phyloP scores from a whole-genome alignment of 2,888 invertebrate species.

The Orchestes rusci region DNA sequence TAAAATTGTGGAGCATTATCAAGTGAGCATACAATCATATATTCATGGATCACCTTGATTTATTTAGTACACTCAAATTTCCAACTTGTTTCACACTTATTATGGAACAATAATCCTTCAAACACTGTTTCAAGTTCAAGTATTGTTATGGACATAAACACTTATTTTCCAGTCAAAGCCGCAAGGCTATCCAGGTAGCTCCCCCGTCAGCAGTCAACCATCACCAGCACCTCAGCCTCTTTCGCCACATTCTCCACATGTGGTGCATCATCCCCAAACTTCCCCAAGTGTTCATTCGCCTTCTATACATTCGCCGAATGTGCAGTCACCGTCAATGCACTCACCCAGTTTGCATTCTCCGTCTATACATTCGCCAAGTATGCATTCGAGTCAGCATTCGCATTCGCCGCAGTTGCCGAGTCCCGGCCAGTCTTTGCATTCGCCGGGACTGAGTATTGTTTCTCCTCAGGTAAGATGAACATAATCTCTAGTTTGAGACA shows the following conservation, averaged over 20 bases:
- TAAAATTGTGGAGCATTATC: slow-evolving; percentile 46
- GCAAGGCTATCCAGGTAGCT: slow-evolving; percentile 40
- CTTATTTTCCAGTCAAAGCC: slow-evolving; percentile 37
- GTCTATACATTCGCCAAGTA: slow-evolving; percentile 8
- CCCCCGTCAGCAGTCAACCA: slow-evolving; percentile 37
- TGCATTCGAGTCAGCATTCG: slow-evolving; percentile 10
- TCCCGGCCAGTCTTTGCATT: slow-evolving; percentile 17
- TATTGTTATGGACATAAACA: too few species aligned
- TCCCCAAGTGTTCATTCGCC: slow-evolving; percentile 26
- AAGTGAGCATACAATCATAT: too few species aligned
- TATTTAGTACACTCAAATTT: too few species aligned
- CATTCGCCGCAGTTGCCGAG: slow-evolving; percentile 22
- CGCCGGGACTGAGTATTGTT: slow-evolving; percentile 14
- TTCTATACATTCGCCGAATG: slow-evolving; percentile 17
- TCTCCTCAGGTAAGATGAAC: slow-evolving; percentile 17
- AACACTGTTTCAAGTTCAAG: too few species aligned
- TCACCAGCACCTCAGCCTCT: slow-evolving; percentile 26
- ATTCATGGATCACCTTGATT: background rate
- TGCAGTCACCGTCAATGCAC: slow-evolving; percentile 11
- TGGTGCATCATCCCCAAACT: slow-evolving; percentile 26
- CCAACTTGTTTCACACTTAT: too few species aligned
- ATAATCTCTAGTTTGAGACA: too few species aligned
- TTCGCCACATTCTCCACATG: slow-evolving; percentile 26
- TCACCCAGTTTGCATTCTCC: slow-evolving; percentile 18
- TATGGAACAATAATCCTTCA: too few species aligned